Conservation (phyloP, 2,888 invertebrate genomes). For the Seira musarum region DNA sequence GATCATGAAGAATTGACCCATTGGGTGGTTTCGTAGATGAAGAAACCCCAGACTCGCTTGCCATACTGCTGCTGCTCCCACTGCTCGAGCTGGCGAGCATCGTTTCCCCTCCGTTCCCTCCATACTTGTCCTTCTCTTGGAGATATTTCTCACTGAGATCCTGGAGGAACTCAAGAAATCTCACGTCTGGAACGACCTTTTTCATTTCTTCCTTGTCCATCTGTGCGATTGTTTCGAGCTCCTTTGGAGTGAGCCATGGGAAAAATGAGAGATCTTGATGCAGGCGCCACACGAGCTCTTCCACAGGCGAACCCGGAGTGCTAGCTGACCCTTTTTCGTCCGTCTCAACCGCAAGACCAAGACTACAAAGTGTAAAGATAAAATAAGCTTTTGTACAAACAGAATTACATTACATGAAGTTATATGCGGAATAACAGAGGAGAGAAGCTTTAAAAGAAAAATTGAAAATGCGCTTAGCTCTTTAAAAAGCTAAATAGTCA, state of each 20-base stretch:
- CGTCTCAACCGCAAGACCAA: slow-evolving; percentile 66
- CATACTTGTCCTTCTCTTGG: slow-evolving; percentile 63
- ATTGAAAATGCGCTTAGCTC: not conserved
- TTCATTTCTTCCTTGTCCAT: slow-evolving; percentile 92
- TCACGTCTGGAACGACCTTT: slow-evolving; percentile 79
- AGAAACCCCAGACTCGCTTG: slow-evolving; percentile 19
- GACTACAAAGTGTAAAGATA: slow-evolving; percentile 34
- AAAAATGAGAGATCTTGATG: slow-evolving; percentile 89
- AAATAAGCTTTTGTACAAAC: no score
- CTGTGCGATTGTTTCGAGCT: slow-evolving; percentile 87
- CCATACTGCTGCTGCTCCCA: slow-evolving; percentile 40
- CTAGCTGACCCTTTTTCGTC: slow-evolving; percentile 58
- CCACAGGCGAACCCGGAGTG: slow-evolving; percentile 72
- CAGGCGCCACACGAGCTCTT: slow-evolving; percentile 83
- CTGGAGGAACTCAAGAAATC: slow-evolving; percentile 68
- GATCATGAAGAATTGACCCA: slow-evolving; percentile 65
- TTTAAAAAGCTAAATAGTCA: not conserved
- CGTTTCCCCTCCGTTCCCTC: slow-evolving; percentile 28
- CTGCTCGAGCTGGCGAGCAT: slow-evolving; percentile 33
- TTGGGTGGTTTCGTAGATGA: slow-evolving; percentile 31
- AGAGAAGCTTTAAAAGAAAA: no score
- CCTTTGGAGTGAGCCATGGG: slow-evolving; percentile 86
- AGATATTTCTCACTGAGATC: slow-evolving; percentile 67
- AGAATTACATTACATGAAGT: no score
- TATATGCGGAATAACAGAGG: no score